Evolutionary conservation across 2,888 invertebrate species (phyloP).

Genomic region (Trichopoda pennipes): DNA sequence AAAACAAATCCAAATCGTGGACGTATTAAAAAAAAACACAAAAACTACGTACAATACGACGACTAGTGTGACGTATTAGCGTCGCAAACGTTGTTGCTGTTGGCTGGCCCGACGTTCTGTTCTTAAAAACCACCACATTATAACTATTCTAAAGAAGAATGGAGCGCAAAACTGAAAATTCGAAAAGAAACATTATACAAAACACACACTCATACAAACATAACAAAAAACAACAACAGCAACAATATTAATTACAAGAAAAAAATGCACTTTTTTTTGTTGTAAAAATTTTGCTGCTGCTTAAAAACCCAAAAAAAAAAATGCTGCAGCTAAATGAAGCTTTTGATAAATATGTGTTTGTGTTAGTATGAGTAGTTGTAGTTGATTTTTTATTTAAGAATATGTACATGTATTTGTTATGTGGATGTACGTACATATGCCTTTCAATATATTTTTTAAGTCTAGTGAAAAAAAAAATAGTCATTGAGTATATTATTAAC

Average conservation of each 20-base stretch:
- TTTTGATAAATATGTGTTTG: constrained; percentile 32
- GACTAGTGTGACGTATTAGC: constrained; percentile 64
- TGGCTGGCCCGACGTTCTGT: constrained; percentile 64
- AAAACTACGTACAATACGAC: constrained; percentile 70
- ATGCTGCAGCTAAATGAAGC: constrained; percentile 62
- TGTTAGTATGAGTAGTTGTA: constrained; percentile 21
- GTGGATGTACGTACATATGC: constrained; percentile 7
- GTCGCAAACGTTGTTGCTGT: constrained; percentile 59
- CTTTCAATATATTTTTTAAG: constrained; percentile 18
- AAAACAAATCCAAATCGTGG: constrained; percentile 40
- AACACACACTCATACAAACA: constrained; percentile 34
- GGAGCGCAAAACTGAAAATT: constrained; percentile 65
- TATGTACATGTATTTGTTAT: constrained; percentile 26
- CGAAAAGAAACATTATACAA: constrained; percentile 47
- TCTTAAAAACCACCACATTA: constrained; percentile 68
- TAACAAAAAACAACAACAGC: constrained; percentile 31
- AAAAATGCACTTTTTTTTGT: constrained; percentile 62
- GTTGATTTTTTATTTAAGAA: constrained; percentile 1
- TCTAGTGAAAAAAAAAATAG: constrained; percentile 46
- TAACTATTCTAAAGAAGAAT: constrained; percentile 61
- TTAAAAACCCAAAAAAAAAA: constrained; percentile 45
- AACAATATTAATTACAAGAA: constrained; percentile 15
- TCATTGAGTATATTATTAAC: constrained; percentile 54
- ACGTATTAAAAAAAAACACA: constrained; percentile 59
- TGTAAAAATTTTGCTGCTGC: constrained; percentile 41